Evolutionary conservation across 2,888 invertebrate species (phyloP).

Genomic region (Hypercompe scribonia): DNA sequence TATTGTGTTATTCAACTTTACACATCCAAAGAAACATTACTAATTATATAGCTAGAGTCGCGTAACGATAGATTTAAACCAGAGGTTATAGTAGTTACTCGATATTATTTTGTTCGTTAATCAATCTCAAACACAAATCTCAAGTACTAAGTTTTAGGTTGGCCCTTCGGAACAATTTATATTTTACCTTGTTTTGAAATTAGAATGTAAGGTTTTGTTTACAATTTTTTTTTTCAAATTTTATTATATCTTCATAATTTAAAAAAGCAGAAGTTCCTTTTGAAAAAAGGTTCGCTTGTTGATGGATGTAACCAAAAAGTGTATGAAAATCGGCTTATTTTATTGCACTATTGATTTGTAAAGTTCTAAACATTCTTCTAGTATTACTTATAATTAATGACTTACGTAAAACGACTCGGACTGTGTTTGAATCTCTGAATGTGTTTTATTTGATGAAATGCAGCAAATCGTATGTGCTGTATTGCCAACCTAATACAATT

Average conservation of each 20-base stretch:
- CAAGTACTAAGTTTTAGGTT: conserved; percentile 4
- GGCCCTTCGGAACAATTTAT: background rate
- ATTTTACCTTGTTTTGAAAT: background rate
- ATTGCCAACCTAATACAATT: background rate
- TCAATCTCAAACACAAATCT: conserved; percentile 44
- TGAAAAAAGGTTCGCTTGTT: background rate
- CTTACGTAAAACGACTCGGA: background rate
- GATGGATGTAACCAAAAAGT: background rate
- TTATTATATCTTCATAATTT: background rate
- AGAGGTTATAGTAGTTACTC: conserved; percentile 44
- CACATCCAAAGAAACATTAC: conserved; percentile 54
- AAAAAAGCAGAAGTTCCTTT: background rate
- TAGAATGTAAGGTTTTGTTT: background rate
- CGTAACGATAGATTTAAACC: conserved; percentile 43
- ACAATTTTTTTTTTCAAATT: background rate
- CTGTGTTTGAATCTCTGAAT: background rate
- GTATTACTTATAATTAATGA: background rate
- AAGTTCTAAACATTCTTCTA: background rate
- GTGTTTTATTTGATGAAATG: background rate
- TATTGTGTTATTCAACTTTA: conserved; percentile 45
- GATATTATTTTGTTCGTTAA: conserved; percentile 48
- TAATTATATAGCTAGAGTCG: conserved; percentile 50
- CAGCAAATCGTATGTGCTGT: background rate
- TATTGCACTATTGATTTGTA: no score
- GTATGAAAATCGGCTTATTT: background rate